These are phyloP conservation scores for Pangasianodon gigas DNA, from an alignment of 2,113 vertebrate species.

Conservation along the genomic window DNA sequence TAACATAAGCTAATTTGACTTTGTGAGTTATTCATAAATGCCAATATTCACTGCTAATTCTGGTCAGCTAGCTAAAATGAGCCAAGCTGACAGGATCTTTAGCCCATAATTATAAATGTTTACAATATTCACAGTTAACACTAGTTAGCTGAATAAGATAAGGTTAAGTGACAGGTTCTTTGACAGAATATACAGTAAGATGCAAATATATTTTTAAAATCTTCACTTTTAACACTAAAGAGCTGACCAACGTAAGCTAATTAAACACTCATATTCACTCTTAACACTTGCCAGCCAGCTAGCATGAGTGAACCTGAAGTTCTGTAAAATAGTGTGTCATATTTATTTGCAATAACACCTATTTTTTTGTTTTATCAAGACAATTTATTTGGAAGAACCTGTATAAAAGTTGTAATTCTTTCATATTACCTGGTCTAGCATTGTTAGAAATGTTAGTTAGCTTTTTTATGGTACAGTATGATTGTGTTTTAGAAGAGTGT, in stretches of 20 bases:
- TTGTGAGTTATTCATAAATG: not conserved
- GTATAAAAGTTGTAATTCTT: not conserved
- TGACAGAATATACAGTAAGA: not conserved
- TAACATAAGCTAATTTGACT: not conserved
- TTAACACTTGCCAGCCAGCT: not conserved
- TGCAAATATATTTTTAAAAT: not conserved
- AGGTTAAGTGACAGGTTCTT: not conserved
- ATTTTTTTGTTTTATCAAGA: not conserved
- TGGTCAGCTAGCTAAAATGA: not conserved
- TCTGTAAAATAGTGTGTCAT: not conserved
- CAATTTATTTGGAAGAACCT: not conserved
- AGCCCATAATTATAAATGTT: not conserved
- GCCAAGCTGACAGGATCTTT: not conserved
- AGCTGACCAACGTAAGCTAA: not conserved
- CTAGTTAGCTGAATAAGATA: not conserved
- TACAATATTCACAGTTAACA: not conserved
- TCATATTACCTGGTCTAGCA: not conserved
- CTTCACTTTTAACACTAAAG: not conserved
- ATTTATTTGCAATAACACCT: not conserved
- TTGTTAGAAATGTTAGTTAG: not conserved
- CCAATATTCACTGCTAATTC: not conserved
- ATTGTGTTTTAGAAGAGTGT: not conserved
- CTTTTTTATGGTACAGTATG: not conserved
- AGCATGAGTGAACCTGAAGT: not conserved
- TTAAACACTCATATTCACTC: not conserved